Percentiles rank a stretch among this genome's conserved stretches.
These are phyloP conservation scores for Rissa tridactyla DNA, from an alignment of 2,113 vertebrate species.

Conservation along the genomic window DNA sequence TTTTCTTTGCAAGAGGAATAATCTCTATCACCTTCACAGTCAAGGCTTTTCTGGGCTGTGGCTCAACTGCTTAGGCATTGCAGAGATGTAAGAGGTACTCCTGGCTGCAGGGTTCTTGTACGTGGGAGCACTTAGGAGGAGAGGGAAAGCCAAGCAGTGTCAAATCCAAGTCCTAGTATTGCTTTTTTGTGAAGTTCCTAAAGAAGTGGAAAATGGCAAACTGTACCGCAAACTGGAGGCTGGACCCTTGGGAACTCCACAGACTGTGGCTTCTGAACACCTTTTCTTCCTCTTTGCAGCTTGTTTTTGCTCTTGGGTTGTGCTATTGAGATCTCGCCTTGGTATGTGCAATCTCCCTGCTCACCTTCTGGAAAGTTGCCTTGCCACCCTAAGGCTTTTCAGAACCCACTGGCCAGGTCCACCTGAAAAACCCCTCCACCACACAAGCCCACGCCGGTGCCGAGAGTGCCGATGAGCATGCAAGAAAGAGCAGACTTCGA, in stretches of 20 bases:
- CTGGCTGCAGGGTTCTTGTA: neutral
- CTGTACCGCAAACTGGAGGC: neutral
- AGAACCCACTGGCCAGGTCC: neutral
- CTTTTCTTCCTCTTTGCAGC: neutral
- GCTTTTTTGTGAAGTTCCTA: neutral
- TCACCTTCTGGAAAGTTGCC: neutral
- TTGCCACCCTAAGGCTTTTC: neutral
- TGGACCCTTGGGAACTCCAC: neutral
- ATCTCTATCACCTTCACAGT: neutral
- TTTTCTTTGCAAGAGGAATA: neutral
- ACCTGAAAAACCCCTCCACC: neutral
- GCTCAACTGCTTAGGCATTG: neutral
- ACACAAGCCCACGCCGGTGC: neutral
- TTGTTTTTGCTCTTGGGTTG: neutral
- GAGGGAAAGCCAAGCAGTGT: neutral
- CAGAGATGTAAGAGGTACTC: neutral
- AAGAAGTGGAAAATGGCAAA: neutral
- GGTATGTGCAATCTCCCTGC: neutral
- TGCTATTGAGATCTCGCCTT: neutral
- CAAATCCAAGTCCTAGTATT: neutral
- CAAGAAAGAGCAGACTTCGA: neutral
- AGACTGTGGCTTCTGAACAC: neutral
- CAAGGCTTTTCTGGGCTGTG: neutral
- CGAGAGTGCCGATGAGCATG: accelerated
- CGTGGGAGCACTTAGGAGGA: neutral